Evolutionary conservation across 2,113 vertebrate species (phyloP), one percentile per base, ranked within the genome.

Genomic region (Eulemur rufifrons): DNA sequence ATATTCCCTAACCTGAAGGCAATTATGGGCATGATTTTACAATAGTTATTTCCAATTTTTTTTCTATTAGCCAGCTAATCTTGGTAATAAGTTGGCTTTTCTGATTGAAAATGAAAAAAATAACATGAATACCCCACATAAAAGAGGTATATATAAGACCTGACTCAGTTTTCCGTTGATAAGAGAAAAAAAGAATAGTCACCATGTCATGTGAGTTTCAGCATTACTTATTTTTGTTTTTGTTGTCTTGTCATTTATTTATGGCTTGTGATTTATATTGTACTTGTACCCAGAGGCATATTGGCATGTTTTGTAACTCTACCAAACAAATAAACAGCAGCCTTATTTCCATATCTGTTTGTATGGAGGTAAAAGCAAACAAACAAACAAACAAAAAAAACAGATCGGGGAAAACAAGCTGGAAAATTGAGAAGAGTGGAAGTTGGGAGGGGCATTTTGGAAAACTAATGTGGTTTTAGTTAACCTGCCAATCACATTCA

Each of bases 221-320:
- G 82, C 39, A 91, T 81, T 45, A 56, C 61, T 85, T 94, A 54
- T 64, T 87, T 93, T 83, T 87, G 59, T 50, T 90, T 74, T 78
- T 89, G 68, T 71, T 90, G 45, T 94, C 64, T 45, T 89, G 45
- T 91, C 83, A 89, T 39, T 92, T 92, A 54, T 66, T 90, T 77
- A 45, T 45, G 91, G 91, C 61, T 94, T 95, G 80, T 86, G 93
- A 96, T 93, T 93, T 93, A 63, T 83, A 90, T 63, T 86, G 73
- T 71, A 69, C 56, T 95, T 83, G 80, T 91, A 82, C 92, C 97
- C 94, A 96, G 82, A 96, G 97, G 96, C 91, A 95, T 85, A 83
- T 2, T 61, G 85, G 86, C 54, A 74, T 86, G 89, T 96, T 95
- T 94, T 93, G 18, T 89, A 92, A 96, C 89, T 76, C 88, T 86